Evolutionary conservation across 2,113 vertebrate species (phyloP).

Genomic region (Macrotis lagotis): DNA sequence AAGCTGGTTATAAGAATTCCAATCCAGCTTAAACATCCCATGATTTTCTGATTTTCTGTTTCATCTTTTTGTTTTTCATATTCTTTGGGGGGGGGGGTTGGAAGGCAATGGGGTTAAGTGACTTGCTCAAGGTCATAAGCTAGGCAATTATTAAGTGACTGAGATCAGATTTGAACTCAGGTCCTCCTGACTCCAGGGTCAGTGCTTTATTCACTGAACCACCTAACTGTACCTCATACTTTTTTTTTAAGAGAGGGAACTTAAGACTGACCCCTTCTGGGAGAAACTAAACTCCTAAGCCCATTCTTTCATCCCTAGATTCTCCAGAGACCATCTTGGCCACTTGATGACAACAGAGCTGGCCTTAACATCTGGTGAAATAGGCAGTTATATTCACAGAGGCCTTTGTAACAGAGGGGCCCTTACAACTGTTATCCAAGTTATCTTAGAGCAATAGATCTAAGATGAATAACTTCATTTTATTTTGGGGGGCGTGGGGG

Average conservation of each 20-base stretch:
- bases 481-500: too few relatives aligned
- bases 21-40: neutral
- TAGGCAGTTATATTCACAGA: neutral
- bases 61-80: neutral
- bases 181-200: too few relatives aligned
- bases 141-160: too few relatives aligned
- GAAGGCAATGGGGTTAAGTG: too few relatives aligned
- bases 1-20: slow-evolving; percentile 13
- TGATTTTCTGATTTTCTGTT: neutral
- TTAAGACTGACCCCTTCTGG: neutral
- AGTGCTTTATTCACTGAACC: too few relatives aligned
- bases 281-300: neutral
- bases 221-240: too few relatives aligned
- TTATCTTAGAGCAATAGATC: neutral
- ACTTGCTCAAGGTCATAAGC: too few relatives aligned
- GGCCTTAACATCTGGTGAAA: neutral
- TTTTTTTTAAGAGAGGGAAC: neutral
- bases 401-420: neutral
- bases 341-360: neutral
- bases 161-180: too few relatives aligned
- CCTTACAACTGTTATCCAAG: neutral
- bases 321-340: neutral
- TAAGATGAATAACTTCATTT: neutral
- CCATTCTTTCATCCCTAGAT: neutral
- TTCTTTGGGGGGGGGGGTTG: too few relatives aligned